Percentiles rank a stretch among this genome's conserved stretches.
Evolutionary conservation across 2,888 invertebrate genomes (phyloP).

Genomic region (Drosophila sordidapex): DNA sequence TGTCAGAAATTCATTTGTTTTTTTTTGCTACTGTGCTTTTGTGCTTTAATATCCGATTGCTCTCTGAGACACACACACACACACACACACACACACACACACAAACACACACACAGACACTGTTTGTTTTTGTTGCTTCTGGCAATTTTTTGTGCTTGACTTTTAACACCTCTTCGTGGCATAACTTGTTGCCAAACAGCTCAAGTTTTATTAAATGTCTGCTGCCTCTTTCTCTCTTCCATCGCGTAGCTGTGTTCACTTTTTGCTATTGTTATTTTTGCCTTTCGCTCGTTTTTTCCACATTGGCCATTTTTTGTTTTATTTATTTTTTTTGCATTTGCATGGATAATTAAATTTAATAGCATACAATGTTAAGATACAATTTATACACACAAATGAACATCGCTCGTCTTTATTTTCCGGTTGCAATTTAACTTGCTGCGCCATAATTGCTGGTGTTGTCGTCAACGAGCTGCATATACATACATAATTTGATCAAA

Average conservation of each 20-base stretch:
- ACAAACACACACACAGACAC: no score
- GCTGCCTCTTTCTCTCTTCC: neutral
- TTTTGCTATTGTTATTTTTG: conserved; percentile 4
- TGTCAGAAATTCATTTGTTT: conserved; percentile 46
- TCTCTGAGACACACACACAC: conserved; percentile 24
- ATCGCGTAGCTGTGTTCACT: neutral
- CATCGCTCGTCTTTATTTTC: conserved; percentile 1
- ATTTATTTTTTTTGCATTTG: conserved; percentile 51
- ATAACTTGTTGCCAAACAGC: conserved; percentile 39
- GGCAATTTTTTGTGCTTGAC: conserved; percentile 46
- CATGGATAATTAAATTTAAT: conserved; percentile 71
- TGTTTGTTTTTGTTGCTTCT: conserved; percentile 19
- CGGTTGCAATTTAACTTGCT: conserved; percentile 33
- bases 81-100: conserved; percentile 3
- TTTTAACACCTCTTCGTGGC: conserved; percentile 44
- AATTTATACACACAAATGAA: conserved; percentile 15
- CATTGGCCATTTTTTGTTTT: conserved; percentile 12
- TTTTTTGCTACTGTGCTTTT: conserved; percentile 31
- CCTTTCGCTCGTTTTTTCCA: neutral
- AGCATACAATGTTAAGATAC: conserved; percentile 39
- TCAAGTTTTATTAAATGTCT: conserved; percentile 25
- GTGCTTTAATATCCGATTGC: conserved; percentile 73
- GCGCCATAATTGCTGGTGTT: neutral
- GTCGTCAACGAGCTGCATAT: conserved; percentile 21
- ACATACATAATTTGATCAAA: conserved; percentile 39